Evolutionary conservation across 2,888 invertebrate species (phyloP), one percentile per base, ranked within the genome.

Genomic region (Phymatocera aterrima): DNA sequence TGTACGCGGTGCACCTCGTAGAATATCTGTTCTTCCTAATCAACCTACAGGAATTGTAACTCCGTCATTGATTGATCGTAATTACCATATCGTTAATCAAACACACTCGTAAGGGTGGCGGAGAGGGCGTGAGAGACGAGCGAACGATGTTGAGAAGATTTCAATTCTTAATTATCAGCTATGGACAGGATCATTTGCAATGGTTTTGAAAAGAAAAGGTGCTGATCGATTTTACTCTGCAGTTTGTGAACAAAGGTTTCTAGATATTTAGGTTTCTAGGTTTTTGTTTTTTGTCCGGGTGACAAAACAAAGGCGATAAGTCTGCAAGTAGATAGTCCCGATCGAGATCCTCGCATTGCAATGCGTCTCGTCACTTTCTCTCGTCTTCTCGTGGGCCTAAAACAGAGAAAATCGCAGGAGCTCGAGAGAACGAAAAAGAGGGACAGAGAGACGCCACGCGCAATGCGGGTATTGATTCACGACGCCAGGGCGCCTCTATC

Each of bases 401-500:
- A 15, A 75, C 40, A 57, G 75, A 75, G 75, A 75, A 4, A 24
- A 51, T 18, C 31, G 48, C 18, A 75, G n/a, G 82, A 81, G 60
- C 28, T 57, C 34, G 34, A 61, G 12, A 57, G 10, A 87, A 91
- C 91, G 91, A 91, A 91, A 91, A 79, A 80, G 80, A 92, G 92
- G 93, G 93, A 87, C 92, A 86, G 88, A 86, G 87, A 87, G 89
- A 87, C 87, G 89, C 89, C 90, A 90, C 89, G 90, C 90, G 90
- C 90, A 90, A 90, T 89, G 90, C 89, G 90, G 90, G 89, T 90
- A 90, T 90, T 90, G 90, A 90, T 89, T 91, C 91, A 91, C 89
- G 88, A 87, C 85, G 88, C 91, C 90, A 91, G 90, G 75, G 75
- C 75, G 75, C 75, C 75, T 75, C 75, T 75, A 51, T 48, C 72